A percentile compares a stretch with the other conserved stretches of the same genome.
phyloP scores from a whole-genome alignment of 2,797 vertebrate species.

The Brotula barbata region DNA sequence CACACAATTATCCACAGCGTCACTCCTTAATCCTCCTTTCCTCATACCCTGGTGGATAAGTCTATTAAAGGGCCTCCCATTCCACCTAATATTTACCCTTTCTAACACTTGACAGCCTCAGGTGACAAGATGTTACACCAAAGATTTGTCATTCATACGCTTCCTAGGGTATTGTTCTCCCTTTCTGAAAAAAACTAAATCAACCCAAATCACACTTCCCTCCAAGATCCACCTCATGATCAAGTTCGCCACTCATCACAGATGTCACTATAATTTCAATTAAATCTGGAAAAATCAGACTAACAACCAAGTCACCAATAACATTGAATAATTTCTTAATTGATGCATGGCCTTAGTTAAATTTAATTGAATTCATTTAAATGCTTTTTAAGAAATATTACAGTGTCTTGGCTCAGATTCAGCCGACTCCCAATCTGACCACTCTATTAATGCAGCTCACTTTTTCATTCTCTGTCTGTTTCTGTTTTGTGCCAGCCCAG shows the following conservation, averaged over 20 bases:
- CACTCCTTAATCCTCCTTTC: no score
- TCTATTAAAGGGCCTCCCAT: no score
- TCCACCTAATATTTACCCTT: slow-evolving; percentile 33
- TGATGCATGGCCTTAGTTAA: background rate
- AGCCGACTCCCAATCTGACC: slow-evolving; percentile 1
- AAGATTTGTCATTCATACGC: slow-evolving; percentile 28
- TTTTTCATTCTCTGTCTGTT: slow-evolving; percentile 19
- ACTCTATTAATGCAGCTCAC: slow-evolving; percentile 6
- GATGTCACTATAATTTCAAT: slow-evolving; percentile 38
- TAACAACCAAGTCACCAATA: slow-evolving; percentile 44
- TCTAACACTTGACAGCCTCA: background rate
- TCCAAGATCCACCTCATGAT: slow-evolving; percentile 33
- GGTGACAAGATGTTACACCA: slow-evolving; percentile 14
- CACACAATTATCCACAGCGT: no score
- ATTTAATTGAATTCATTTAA: no score
- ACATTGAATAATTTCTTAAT: slow-evolving; percentile 40
- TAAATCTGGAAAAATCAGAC: slow-evolving; percentile 28
- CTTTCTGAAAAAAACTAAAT: slow-evolving; percentile 12
- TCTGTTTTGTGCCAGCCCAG: background rate
- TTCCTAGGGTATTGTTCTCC: background rate
- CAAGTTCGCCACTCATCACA: slow-evolving; percentile 33
- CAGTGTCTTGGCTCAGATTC: background rate
- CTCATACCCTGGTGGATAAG: no score
- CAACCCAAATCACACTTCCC: slow-evolving; percentile 31
- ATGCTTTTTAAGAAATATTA: slow-evolving; percentile 6